Evolutionary conservation across 2,113 vertebrate species (phyloP).

Genomic region (Cyanistes caeruleus): DNA sequence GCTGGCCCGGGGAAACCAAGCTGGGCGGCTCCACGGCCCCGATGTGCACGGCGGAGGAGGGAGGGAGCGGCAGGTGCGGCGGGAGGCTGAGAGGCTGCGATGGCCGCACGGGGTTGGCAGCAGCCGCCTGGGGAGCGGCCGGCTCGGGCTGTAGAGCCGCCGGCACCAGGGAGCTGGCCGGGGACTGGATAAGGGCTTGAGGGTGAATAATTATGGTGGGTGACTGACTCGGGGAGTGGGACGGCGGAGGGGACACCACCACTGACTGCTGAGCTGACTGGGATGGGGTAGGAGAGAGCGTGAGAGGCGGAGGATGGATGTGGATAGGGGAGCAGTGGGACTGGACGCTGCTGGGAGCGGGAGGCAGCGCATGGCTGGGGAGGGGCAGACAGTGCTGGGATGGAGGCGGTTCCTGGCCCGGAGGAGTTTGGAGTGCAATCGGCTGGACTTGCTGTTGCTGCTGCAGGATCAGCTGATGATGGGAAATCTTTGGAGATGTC

Average conservation of each 20-base stretch:
- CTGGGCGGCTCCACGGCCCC: slow-evolving; percentile 75
- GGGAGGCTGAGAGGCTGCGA: slow-evolving; percentile 68
- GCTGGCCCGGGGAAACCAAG: slow-evolving; percentile 73
- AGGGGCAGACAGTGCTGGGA: slow-evolving; percentile 83
- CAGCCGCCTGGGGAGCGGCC: slow-evolving; percentile 53
- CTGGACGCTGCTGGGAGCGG: slow-evolving; percentile 64
- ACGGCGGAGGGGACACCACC: slow-evolving; percentile 80
- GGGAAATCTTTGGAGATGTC: slow-evolving; percentile 80
- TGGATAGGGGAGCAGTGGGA: slow-evolving; percentile 79
- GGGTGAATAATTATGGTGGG: slow-evolving; percentile 84
- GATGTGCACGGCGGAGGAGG: slow-evolving; percentile 75
- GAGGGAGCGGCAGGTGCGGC: slow-evolving; percentile 71
- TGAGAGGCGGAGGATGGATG: slow-evolving; percentile 66
- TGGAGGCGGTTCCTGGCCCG: slow-evolving; percentile 76
- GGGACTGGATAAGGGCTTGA: slow-evolving; percentile 77
- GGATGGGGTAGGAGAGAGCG: slow-evolving; percentile 72
- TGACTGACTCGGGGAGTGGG: slow-evolving; percentile 82
- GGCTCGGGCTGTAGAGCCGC: slow-evolving; percentile 77
- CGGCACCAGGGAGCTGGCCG: slow-evolving; percentile 81
- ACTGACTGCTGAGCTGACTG: slow-evolving; percentile 79
- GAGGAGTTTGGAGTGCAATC: slow-evolving; percentile 82
- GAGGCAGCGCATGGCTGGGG: slow-evolving; percentile 75
- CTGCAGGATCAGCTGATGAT: slow-evolving; percentile 89
- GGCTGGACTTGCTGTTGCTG: slow-evolving; percentile 89
- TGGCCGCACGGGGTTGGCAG: slow-evolving; percentile 54